These are phyloP conservation scores for Remorina albescens DNA, from an alignment of 2,797 vertebrate species.

Conservation along the genomic window DNA sequence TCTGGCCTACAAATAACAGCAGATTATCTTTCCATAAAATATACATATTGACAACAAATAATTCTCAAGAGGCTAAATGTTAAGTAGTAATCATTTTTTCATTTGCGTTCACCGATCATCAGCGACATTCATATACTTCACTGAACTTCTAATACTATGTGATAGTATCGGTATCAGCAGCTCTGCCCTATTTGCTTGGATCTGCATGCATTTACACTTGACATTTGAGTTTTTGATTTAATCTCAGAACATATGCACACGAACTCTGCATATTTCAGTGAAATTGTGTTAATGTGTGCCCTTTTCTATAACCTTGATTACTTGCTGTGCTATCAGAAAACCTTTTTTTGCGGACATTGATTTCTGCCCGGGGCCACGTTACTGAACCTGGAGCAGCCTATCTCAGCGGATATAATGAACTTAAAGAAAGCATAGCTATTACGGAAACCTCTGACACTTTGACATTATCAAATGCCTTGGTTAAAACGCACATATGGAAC, in stretches of 20 bases:
- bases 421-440: conserved; percentile 76
- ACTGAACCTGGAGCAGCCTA: conserved; percentile 74
- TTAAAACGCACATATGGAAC: conserved; percentile 72
- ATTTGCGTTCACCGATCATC: conserved; percentile 46
- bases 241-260: conserved; percentile 78
- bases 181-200: conserved; percentile 61
- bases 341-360: conserved; percentile 83
- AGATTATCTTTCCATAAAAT: conserved; percentile 1
- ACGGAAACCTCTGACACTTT: conserved; percentile 81
- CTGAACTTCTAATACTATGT: conserved; percentile 33
- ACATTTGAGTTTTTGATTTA: conserved; percentile 83
- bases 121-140: conserved; percentile 33
- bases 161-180: conserved; percentile 56
- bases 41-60: conserved; percentile 3
- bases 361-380: conserved; percentile 78
- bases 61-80: conserved; percentile 28
- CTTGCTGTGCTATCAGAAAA: conserved; percentile 75
- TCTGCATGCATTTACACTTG: conserved; percentile 79
- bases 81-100: conserved; percentile 22
- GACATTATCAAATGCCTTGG: conserved; percentile 80
- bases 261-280: conserved; percentile 80
- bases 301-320: conserved; percentile 82
- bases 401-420: conserved; percentile 80
- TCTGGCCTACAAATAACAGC: background rate
- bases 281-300: conserved; percentile 78